phyloP scores from a whole-genome alignment of 2,113 vertebrate species.

The Gopherus evgoodei region DNA sequence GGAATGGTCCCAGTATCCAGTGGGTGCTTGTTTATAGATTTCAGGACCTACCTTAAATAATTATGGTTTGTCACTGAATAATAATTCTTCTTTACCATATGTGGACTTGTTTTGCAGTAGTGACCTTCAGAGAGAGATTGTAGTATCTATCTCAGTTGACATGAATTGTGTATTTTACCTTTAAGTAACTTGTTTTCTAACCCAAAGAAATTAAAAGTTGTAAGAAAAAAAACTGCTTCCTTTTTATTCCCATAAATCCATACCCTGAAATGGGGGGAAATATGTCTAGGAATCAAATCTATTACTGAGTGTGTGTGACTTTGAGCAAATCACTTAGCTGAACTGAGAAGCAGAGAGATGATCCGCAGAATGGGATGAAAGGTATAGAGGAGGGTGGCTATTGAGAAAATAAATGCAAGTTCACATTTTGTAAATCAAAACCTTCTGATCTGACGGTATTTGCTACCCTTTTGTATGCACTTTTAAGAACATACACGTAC shows the following conservation, averaged over 20 bases:
- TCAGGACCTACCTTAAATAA: neutral
- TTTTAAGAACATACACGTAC: neutral
- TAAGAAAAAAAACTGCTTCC: neutral
- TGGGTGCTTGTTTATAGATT: neutral
- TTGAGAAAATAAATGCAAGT: neutral
- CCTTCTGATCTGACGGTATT: neutral
- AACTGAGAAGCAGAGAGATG: neutral
- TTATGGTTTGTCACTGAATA: neutral
- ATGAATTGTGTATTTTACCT: neutral
- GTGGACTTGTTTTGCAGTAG: neutral
- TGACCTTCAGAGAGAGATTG: neutral
- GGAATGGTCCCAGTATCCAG: neutral
- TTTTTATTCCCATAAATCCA: neutral
- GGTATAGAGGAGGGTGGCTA: neutral
- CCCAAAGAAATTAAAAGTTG: neutral
- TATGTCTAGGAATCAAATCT: neutral
- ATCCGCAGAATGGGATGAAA: neutral
- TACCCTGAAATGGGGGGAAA: neutral
- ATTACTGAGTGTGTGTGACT: neutral
- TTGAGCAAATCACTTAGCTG: neutral
- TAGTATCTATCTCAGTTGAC: neutral
- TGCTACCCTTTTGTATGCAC: neutral
- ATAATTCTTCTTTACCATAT: neutral
- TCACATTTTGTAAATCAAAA: neutral
- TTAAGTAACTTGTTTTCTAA: neutral